phyloP scores from a whole-genome alignment of 1,140 invertebrate genomes.

The Aphidius ervi region DNA sequence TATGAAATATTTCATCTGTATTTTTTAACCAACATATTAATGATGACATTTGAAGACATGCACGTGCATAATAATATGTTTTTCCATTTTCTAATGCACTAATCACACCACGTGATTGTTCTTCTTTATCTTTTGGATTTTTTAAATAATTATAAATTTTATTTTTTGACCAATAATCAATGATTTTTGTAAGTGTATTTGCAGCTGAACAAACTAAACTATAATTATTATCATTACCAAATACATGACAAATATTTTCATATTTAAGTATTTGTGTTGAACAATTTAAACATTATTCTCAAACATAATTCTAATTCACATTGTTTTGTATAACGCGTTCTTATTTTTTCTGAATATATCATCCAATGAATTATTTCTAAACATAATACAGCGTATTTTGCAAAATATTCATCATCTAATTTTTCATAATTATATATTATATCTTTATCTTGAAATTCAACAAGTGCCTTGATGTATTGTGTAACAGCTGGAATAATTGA shows the following conservation, averaged over 20 bases:
- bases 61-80: constrained; percentile 42
- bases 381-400: constrained; percentile 60
- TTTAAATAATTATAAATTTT: constrained; percentile 21
- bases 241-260: constrained; percentile 37
- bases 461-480: constrained; percentile 45
- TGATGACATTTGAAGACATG: constrained; percentile 51
- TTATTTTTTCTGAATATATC: constrained; percentile 29
- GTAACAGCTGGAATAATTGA: constrained; percentile 57
- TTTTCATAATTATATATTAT: constrained; percentile 42
- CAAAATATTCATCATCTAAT: constrained; percentile 52
- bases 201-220: constrained; percentile 52
- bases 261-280: constrained; percentile 47
- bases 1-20: constrained; percentile 5
- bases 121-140: constrained; percentile 27
- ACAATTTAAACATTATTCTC: constrained; percentile 44
- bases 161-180: constrained; percentile 19
- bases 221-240: constrained; percentile 40
- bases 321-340: constrained; percentile 28
- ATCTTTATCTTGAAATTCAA: constrained; percentile 45
- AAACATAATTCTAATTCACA: constrained; percentile 36
- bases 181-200: constrained; percentile 39
- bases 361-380: constrained; percentile 56
- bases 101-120: constrained; percentile 36
- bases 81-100: constrained; percentile 39
- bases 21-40: constrained; percentile 55